Conservation (phyloP, 2,888 invertebrate genomes). For the Ichneumoninae sp. region DNA sequence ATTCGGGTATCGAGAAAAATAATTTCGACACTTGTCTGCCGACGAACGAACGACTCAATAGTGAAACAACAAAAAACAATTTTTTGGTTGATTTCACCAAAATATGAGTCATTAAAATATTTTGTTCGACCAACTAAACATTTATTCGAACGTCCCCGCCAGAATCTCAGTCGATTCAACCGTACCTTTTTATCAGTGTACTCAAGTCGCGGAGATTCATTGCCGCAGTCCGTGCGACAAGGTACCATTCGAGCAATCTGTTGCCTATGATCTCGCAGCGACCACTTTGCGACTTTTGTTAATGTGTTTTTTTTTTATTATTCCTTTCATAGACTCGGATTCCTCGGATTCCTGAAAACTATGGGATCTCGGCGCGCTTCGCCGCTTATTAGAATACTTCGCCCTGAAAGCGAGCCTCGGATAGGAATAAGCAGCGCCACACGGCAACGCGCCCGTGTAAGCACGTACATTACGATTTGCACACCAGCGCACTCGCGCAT, state of each 20-base stretch:
- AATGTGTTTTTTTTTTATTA: neutral
- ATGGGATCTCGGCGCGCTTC: constrained; percentile 3
- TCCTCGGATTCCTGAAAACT: constrained; percentile 25
- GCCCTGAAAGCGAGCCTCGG: constrained; percentile 31
- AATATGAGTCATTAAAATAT: too few species aligned
- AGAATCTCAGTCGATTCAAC: too few species aligned
- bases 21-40: too few species aligned
- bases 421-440: constrained; percentile 33
- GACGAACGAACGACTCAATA: neutral
- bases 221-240: neutral
- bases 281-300: neutral
- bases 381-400: constrained; percentile 49
- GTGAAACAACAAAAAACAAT: neutral
- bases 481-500: constrained; percentile 23
- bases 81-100: too few species aligned
- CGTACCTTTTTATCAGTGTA: neutral
- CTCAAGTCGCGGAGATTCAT: constrained; percentile 4
- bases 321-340: constrained; percentile 20
- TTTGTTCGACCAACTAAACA: too few species aligned
- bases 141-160: too few species aligned
- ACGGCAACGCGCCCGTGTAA: constrained; percentile 19
- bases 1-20: too few species aligned
- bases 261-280: neutral
- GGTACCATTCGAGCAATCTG: neutral
- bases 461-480: neutral